phyloP scores from a whole-genome alignment of 2,888 invertebrate species.

The Xanthorhoe spadicearia region DNA sequence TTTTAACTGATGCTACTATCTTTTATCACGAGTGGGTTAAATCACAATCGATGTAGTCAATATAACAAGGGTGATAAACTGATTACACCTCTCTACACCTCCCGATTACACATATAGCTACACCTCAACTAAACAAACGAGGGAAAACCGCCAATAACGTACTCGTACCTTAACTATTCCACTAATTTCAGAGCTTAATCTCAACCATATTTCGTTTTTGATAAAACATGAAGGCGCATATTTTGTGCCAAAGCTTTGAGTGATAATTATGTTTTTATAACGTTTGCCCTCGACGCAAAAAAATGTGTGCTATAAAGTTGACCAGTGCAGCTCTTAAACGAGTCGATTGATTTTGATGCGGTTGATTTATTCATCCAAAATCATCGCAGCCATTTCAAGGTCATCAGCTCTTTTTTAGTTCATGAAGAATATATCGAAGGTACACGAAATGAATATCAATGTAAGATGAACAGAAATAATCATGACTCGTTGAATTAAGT shows the following conservation, averaged over 20 bases:
- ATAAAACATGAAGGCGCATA: neutral
- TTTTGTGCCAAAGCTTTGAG: neutral
- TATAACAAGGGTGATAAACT: conserved; percentile 52
- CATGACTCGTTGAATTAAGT: too few relatives aligned
- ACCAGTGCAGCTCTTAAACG: too few relatives aligned
- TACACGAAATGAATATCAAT: too few relatives aligned
- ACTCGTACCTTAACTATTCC: conserved; percentile 19
- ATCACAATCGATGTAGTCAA: conserved; percentile 54
- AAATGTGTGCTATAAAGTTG: too few relatives aligned
- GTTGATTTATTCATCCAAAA: too few relatives aligned
- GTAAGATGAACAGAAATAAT: too few relatives aligned
- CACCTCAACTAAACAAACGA: conserved; percentile 26
- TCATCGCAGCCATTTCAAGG: too few relatives aligned
- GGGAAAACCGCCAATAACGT: conserved; percentile 49
- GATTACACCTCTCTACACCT: conserved; percentile 31
- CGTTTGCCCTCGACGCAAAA: neutral
- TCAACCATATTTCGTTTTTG: conserved; percentile 8
- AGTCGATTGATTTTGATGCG: too few relatives aligned
- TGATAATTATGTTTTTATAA: too few relatives aligned
- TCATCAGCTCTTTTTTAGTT: too few relatives aligned
- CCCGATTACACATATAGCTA: neutral
- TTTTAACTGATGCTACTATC: conserved; percentile 24
- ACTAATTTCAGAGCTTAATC: conserved; percentile 1
- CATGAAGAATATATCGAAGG: too few relatives aligned
- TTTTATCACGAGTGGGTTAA: conserved; percentile 52